Evolutionary conservation across 2,113 vertebrate species (phyloP).

Genomic region (Eidolon helvum): DNA sequence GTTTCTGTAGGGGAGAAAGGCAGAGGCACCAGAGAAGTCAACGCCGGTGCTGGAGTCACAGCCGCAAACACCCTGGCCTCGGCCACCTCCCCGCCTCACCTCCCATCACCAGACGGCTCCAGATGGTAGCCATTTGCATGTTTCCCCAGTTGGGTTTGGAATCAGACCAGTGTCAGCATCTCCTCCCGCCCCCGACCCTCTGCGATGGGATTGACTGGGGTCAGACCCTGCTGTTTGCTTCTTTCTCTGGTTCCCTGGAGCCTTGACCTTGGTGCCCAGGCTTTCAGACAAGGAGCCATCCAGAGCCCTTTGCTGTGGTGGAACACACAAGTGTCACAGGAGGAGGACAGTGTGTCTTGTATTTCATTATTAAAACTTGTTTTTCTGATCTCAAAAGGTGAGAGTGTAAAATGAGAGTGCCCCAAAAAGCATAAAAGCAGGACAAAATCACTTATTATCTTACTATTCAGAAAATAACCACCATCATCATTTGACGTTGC

Average conservation of each 20-base stretch:
- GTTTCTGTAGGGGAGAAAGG: background rate
- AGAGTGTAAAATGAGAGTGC: background rate
- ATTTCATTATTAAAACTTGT: background rate
- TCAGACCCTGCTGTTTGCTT: background rate
- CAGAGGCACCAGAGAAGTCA: background rate
- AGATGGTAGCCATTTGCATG: constrained; percentile 56
- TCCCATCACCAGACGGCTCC: background rate
- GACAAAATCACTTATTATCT: background rate
- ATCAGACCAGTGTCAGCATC: constrained; percentile 20
- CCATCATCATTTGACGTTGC: too few relatives aligned
- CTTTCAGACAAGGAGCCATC: background rate
- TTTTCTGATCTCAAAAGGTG: background rate
- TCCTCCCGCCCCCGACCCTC: background rate
- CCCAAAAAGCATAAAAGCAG: background rate
- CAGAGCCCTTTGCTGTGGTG: rapidly evolving
- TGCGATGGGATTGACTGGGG: background rate
- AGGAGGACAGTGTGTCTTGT: background rate
- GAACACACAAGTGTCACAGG: background rate
- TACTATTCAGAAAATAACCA: background rate
- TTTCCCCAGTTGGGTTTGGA: constrained; percentile 56
- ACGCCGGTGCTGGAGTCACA: background rate
- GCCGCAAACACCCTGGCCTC: background rate
- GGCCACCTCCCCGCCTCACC: background rate
- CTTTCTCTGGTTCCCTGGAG: background rate
- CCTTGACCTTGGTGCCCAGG: background rate